These are phyloP conservation scores for Acanthopagrus latus DNA, from an alignment of 2,797 vertebrate genomes.

Conservation along the genomic window DNA sequence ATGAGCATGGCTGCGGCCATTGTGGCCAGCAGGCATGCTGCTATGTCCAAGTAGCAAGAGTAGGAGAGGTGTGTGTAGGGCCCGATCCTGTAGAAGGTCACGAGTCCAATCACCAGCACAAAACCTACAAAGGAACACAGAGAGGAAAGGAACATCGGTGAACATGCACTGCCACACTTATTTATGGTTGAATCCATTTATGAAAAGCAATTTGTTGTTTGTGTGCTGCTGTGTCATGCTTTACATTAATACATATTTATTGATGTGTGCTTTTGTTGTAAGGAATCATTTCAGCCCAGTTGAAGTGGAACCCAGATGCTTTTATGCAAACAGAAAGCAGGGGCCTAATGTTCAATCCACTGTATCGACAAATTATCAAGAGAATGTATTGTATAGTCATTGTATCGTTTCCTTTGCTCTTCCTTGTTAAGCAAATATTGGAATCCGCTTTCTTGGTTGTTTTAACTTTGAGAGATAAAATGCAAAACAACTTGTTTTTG, in stretches of 20 bases:
- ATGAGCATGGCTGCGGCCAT: slow-evolving; percentile 96
- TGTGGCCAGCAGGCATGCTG: slow-evolving; percentile 94
- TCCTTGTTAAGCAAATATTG: too few relatives aligned
- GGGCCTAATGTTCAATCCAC: too few relatives aligned
- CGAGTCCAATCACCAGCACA: slow-evolving; percentile 95
- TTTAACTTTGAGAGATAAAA: too few relatives aligned
- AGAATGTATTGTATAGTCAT: too few relatives aligned
- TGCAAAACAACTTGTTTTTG: too few relatives aligned
- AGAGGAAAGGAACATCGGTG: slow-evolving; percentile 10
- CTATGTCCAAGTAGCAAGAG: slow-evolving; percentile 97
- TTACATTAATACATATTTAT: neutral
- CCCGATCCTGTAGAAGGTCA: slow-evolving; percentile 97
- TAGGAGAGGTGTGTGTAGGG: slow-evolving; percentile 94
- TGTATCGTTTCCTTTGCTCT: too few relatives aligned
- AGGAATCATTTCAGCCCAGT: neutral
- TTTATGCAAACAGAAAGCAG: neutral
- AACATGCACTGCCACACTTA: neutral
- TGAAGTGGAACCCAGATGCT: neutral
- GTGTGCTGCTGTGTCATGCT: neutral
- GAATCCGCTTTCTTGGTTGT: too few relatives aligned
- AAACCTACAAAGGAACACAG: slow-evolving; percentile 87
- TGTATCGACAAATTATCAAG: too few relatives aligned
- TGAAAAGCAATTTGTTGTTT: neutral
- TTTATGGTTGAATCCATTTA: neutral
- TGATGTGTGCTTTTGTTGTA: neutral